Evolutionary conservation across 2,113 vertebrate species (phyloP).

Genomic region (Jaculus jaculus): DNA sequence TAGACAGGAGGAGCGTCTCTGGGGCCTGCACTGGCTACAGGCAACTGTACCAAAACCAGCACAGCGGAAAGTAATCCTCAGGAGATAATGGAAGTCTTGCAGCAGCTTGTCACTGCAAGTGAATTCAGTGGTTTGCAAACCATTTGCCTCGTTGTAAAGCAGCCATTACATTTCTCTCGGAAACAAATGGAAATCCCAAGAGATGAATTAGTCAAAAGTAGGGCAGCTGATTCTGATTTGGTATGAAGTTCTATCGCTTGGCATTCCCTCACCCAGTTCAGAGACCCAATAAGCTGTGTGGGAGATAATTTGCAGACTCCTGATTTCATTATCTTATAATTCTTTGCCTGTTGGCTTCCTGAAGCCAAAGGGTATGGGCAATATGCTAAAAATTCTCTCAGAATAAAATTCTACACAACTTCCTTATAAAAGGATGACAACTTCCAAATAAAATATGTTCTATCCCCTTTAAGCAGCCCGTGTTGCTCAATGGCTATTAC

Average conservation of each 20-base stretch:
- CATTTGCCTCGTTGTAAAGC: neutral
- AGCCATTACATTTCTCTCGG: neutral
- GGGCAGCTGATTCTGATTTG: neutral
- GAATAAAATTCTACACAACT: conserved; percentile 9
- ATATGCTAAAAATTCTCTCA: neutral
- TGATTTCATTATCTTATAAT: neutral
- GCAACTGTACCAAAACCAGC: neutral
- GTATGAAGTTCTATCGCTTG: neutral
- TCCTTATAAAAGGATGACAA: neutral
- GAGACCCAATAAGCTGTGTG: neutral
- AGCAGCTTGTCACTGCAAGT: neutral
- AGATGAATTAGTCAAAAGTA: neutral
- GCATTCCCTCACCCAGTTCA: neutral
- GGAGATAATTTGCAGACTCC: neutral
- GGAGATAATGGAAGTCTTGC: neutral
- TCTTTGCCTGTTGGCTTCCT: conserved; percentile 5
- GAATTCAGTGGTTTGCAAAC: conserved; percentile 1
- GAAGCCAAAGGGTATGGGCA: neutral
- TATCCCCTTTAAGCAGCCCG: neutral
- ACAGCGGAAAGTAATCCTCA: neutral
- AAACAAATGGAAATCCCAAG: neutral
- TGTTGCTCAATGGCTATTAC: neutral
- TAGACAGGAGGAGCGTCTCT: neutral
- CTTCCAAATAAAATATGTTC: neutral
- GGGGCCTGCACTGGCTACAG: neutral